A percentile compares a stretch with the other conserved stretches of the same genome.
These are phyloP conservation scores for Amaurobius ferox DNA, from an alignment of 2,888 invertebrate genomes.

Conservation along the genomic window DNA sequence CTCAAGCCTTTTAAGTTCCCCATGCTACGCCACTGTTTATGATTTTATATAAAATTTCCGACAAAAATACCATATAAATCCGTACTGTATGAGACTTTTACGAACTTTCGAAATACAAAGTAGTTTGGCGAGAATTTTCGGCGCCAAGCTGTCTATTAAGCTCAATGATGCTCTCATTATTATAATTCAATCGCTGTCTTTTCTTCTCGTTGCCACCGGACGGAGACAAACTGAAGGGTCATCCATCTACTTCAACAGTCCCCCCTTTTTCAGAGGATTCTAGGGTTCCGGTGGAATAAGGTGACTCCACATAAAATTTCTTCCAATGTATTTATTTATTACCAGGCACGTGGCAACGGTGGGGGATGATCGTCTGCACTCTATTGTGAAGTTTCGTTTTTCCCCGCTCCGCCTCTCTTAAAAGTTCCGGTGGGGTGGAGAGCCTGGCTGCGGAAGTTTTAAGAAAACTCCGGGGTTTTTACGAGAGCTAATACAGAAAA, in stretches of 20 bases:
- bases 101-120: too few species aligned
- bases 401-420: background rate
- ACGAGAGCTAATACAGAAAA: constrained; percentile 30
- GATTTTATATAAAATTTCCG: too few species aligned
- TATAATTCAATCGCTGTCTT: constrained; percentile 67
- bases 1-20: too few species aligned
- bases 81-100: too few species aligned
- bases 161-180: constrained; percentile 61
- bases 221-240: constrained; percentile 69
- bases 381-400: constrained; percentile 36
- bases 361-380: constrained; percentile 20
- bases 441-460: constrained; percentile 48
- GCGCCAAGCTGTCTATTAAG: constrained; percentile 41
- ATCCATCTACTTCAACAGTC: constrained; percentile 69
- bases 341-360: constrained; percentile 56
- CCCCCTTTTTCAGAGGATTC: constrained; percentile 18
- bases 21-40: too few species aligned
- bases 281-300: constrained; percentile 63
- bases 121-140: background rate
- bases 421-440: constrained; percentile 44
- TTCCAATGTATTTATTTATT: constrained; percentile 68
- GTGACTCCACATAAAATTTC: constrained; percentile 56
- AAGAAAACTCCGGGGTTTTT: constrained; percentile 63
- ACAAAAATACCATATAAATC: too few species aligned
- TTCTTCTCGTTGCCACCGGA: constrained; percentile 66